These are phyloP conservation scores for Hymenopus coronatus DNA, from an alignment of 2,888 invertebrate species.

Conservation along the genomic window DNA sequence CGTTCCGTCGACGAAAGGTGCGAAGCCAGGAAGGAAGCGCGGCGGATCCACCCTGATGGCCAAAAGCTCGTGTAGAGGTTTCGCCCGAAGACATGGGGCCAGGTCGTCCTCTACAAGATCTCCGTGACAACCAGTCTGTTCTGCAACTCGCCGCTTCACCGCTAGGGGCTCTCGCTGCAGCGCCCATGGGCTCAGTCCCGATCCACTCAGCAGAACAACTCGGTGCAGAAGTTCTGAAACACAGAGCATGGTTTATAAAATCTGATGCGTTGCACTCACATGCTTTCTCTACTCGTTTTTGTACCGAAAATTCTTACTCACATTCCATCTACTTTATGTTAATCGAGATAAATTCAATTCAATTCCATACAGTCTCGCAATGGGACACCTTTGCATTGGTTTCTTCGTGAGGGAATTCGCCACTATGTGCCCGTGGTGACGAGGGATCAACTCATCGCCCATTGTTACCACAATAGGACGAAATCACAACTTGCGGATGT, in stretches of 20 bases:
- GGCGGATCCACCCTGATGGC: conserved; percentile 76
- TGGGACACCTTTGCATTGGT: too few species aligned
- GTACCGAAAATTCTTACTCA: too few species aligned
- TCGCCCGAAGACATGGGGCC: conserved; percentile 78
- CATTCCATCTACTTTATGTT: too few species aligned
- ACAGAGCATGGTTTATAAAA: conserved; percentile 30
- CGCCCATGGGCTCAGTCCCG: conserved; percentile 89
- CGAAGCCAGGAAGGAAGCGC: conserved; percentile 82
- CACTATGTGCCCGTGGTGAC: too few species aligned
- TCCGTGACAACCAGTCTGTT: conserved; percentile 80
- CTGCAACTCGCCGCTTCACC: conserved; percentile 76
- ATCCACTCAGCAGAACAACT: conserved; percentile 84
- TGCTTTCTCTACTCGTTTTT: too few species aligned
- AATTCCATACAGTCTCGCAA: too few species aligned
- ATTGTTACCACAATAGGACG: too few species aligned
- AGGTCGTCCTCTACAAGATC: conserved; percentile 78
- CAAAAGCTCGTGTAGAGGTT: conserved; percentile 70
- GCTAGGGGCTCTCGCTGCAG: conserved; percentile 79
- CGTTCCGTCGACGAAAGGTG: conserved; percentile 92
- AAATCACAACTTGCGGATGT: too few species aligned
- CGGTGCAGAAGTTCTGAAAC: conserved; percentile 81
- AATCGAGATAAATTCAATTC: too few species aligned
- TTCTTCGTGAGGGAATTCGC: too few species aligned
- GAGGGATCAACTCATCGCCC: too few species aligned
- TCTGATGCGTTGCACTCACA: neutral